Percentiles rank a stretch among this genome's conserved stretches.
phyloP scores from a whole-genome alignment of 2,888 invertebrate species.

The Sinhomidia bicolor region DNA sequence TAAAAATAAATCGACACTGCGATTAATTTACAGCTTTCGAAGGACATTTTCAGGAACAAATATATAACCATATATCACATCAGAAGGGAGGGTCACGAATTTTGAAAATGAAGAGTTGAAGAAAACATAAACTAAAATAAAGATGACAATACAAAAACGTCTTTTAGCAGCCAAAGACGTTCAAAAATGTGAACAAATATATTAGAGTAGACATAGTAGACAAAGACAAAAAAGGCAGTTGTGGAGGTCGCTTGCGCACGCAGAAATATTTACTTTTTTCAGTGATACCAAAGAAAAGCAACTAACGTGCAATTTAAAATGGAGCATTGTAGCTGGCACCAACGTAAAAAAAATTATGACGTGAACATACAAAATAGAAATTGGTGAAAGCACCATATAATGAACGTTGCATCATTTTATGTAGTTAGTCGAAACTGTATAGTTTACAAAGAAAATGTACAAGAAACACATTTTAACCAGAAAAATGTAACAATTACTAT shows the following conservation, averaged over 20 bases:
- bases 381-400: background rate
- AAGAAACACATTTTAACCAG: too few species aligned
- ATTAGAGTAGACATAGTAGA: background rate
- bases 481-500: too few species aligned
- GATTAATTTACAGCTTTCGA: too few species aligned
- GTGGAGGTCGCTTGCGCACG: constrained; percentile 26
- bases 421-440: too few species aligned
- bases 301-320: background rate
- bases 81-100: constrained; percentile 19
- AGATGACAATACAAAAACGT: background rate
- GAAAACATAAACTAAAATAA: background rate
- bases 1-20: too few species aligned
- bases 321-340: background rate
- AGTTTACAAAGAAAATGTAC: too few species aligned
- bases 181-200: background rate
- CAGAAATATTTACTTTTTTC: background rate
- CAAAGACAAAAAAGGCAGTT: background rate
- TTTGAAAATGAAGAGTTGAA: background rate
- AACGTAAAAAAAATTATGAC: background rate
- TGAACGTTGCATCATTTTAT: too few species aligned
- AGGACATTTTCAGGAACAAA: background rate
- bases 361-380: background rate
- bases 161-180: constrained; percentile 1
- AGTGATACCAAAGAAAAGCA: constrained; percentile 17
- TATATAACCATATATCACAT: background rate